Conservation (phyloP, 2,797 vertebrate species). For the Eleutherodactylus coqui region DNA sequence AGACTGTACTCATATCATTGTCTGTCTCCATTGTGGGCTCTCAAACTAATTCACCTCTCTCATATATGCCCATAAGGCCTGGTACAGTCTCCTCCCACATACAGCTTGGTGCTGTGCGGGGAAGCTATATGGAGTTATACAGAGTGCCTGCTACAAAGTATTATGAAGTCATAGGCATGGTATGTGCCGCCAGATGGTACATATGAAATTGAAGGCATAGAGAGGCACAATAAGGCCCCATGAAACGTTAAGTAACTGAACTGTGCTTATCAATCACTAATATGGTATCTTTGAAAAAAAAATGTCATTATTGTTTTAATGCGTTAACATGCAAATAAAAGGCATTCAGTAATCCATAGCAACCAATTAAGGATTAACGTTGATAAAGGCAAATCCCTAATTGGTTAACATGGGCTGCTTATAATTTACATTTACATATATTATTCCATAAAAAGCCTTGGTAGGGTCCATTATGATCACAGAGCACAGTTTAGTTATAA, state of each 20-base stretch:
- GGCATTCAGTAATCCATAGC: neutral
- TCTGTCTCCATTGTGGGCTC: no score
- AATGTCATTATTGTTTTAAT: neutral
- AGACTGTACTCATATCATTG: no score
- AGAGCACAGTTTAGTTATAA: conserved; percentile 22
- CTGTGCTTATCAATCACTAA: neutral
- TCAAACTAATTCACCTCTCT: no score
- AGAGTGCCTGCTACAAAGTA: neutral
- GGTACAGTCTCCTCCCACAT: no score
- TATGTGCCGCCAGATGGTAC: neutral
- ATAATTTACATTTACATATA: conserved; percentile 3
- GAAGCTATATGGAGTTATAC: neutral
- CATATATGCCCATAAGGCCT: no score
- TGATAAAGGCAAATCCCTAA: neutral
- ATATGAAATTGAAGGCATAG: neutral
- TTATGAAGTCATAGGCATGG: neutral
- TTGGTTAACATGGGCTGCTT: neutral
- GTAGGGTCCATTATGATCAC: neutral
- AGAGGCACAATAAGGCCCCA: neutral
- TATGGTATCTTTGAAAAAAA: neutral
- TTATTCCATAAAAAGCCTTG: neutral
- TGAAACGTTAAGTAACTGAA: neutral
- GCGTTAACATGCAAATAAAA: neutral
- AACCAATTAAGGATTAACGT: neutral
- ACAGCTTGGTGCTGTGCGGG: no score